Conservation (phyloP, 2,797 vertebrate species). For the Myoxocephalus aenaeus region DNA sequence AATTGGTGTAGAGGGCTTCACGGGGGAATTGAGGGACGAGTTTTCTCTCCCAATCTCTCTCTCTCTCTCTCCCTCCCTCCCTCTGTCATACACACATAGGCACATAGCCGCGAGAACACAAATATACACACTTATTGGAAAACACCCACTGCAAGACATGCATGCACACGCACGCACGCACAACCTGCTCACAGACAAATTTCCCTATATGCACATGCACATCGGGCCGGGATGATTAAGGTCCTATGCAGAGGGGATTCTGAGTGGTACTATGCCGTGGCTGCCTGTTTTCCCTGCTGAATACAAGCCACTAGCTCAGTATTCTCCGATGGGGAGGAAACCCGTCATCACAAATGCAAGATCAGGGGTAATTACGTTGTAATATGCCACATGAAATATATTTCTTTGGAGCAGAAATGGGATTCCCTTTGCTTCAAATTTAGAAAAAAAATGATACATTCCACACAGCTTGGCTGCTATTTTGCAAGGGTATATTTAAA, state of each 20-base stretch:
- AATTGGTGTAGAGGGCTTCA: conserved; percentile 86
- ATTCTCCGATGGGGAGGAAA: conserved; percentile 77
- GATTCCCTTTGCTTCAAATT: conserved; percentile 73
- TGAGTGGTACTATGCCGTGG: conserved; percentile 62
- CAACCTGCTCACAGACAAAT: conserved; percentile 69
- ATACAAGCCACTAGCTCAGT: conserved; percentile 76
- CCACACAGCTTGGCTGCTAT: conserved; percentile 42
- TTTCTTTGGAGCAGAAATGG: conserved; percentile 60
- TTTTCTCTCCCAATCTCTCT: conserved; percentile 68
- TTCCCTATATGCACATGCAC: conserved; percentile 80
- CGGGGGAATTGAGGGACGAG: conserved; percentile 83
- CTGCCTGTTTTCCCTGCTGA: conserved; percentile 81
- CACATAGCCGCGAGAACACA: conserved; percentile 53
- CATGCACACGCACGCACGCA: conserved; percentile 32
- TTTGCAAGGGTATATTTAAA: conserved; percentile 51
- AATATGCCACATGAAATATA: conserved; percentile 77
- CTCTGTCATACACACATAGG: conserved; percentile 46
- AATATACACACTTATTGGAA: conserved; percentile 69
- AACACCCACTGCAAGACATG: conserved; percentile 57
- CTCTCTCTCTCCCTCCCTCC: conserved; percentile 24
- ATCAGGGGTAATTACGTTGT: conserved; percentile 79
- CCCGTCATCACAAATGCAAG: conserved; percentile 77
- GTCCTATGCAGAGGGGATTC: conserved; percentile 75
- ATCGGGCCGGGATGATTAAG: conserved; percentile 79
- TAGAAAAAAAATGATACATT: conserved; percentile 53